Conservation (phyloP, 2,113 vertebrate genomes). For the Hypanus sabinus region DNA sequence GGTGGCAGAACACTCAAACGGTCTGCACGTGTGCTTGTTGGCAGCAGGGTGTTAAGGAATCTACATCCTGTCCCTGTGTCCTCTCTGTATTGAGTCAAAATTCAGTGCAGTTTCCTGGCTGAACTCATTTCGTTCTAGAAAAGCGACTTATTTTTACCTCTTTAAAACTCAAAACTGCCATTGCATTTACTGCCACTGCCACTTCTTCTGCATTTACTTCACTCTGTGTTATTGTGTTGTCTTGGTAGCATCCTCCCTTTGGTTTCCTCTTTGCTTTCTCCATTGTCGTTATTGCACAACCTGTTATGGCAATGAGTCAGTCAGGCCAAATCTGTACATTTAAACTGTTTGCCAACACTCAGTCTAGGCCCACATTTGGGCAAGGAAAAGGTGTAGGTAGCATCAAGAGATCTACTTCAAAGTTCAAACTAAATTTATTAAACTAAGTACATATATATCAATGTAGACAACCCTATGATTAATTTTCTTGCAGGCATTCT, state of each 20-base stretch:
- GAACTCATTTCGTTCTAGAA: not conserved
- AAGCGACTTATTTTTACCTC: not conserved
- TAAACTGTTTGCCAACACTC: not conserved
- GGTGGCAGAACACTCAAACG: too few relatives aligned
- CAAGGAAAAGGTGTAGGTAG: not conserved
- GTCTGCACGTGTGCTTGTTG: too few relatives aligned
- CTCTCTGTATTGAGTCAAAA: not conserved
- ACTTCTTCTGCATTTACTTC: not conserved
- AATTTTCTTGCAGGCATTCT: too few relatives aligned
- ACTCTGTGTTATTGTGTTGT: not conserved
- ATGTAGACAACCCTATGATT: too few relatives aligned
- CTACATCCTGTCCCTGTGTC: not conserved
- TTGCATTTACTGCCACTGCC: not conserved
- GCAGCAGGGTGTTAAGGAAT: too few relatives aligned
- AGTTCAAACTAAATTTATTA: too few relatives aligned
- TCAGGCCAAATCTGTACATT: not conserved
- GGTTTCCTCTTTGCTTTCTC: not conserved
- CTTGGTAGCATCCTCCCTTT: not conserved
- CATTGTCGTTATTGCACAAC: not conserved
- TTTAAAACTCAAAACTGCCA: not conserved
- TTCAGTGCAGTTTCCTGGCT: not conserved
- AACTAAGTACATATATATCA: too few relatives aligned
- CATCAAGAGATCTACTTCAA: not conserved
- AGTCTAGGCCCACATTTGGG: not conserved
- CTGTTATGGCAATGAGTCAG: not conserved